A percentile compares a stretch with the other conserved stretches of the same genome.
phyloP scores from a whole-genome alignment of 2,888 invertebrate genomes.

The Unio pictorum region DNA sequence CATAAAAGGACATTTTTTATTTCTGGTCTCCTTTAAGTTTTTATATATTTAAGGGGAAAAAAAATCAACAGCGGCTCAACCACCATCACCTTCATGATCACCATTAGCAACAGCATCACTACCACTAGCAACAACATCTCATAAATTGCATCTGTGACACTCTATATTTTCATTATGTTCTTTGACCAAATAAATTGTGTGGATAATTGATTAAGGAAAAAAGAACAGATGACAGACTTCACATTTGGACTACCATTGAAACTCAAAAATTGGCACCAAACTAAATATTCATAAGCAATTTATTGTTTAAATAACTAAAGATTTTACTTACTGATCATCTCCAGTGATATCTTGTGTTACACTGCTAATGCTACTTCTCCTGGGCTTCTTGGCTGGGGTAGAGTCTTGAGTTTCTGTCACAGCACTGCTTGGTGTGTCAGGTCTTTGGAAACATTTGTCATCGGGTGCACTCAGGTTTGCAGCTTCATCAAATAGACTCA shows the following conservation, averaged over 20 bases:
- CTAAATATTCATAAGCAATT: background rate
- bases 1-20: no score
- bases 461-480: slow-evolving; percentile 36
- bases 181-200: no score
- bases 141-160: no score
- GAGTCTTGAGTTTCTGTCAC: slow-evolving; percentile 31
- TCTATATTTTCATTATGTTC: no score
- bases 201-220: background rate
- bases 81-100: no score
- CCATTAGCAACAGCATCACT: no score
- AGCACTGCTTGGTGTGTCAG: slow-evolving; percentile 33
- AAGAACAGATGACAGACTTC: background rate
- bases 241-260: background rate
- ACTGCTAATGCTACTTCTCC: slow-evolving; percentile 37
- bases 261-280: slow-evolving; percentile 4
- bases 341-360: slow-evolving; percentile 34
- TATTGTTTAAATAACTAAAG: background rate
- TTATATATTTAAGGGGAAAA: no score
- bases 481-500: slow-evolving; percentile 30
- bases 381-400: slow-evolving; percentile 38
- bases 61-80: no score
- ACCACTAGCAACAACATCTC: no score
- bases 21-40: no score
- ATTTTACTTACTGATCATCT: slow-evolving; percentile 33
- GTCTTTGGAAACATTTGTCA: slow-evolving; percentile 21